Percentiles rank a stretch among this genome's conserved stretches.
phyloP scores from a whole-genome alignment of 2,888 invertebrate genomes.

The Adelphocoris suturalis region DNA sequence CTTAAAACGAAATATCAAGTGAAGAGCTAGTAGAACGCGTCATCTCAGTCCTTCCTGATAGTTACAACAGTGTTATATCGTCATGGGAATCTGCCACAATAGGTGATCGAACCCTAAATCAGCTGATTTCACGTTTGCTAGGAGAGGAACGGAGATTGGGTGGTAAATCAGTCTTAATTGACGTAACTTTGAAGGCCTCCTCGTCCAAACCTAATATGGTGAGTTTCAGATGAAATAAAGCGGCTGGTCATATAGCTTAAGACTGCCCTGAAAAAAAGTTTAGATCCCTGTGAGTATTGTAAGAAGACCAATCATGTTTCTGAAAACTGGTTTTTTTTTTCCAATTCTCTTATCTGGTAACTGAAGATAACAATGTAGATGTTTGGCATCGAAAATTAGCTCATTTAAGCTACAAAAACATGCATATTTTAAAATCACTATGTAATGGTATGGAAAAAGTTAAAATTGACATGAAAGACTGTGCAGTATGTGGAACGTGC shows the following conservation, averaged over 20 bases:
- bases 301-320: slow-evolving; percentile 29
- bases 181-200: no score
- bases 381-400: slow-evolving; percentile 61
- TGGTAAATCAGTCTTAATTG: no score
- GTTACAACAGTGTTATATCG: not conserved
- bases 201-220: no score
- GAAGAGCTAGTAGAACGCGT: slow-evolving; percentile 48
- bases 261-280: no score
- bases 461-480: not conserved
- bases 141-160: no score
- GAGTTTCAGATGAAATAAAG: slow-evolving; percentile 16
- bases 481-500: not conserved
- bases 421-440: slow-evolving; percentile 27
- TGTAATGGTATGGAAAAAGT: slow-evolving; percentile 6
- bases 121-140: no score
- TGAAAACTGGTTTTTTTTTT: slow-evolving; percentile 31
- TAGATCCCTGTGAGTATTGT: slow-evolving; percentile 40
- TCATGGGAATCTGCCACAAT: slow-evolving; percentile 49
- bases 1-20: slow-evolving; percentile 21
- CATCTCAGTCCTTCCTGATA: slow-evolving; percentile 34
- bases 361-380: not conserved
- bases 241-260: no score
- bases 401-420: slow-evolving; percentile 55
- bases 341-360: no score
- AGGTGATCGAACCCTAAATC: slow-evolving; percentile 50